Evolutionary conservation across 1,140 invertebrate species (phyloP), one percentile per base, ranked within the genome.

Genomic region (Penaeus japonicus): DNA sequence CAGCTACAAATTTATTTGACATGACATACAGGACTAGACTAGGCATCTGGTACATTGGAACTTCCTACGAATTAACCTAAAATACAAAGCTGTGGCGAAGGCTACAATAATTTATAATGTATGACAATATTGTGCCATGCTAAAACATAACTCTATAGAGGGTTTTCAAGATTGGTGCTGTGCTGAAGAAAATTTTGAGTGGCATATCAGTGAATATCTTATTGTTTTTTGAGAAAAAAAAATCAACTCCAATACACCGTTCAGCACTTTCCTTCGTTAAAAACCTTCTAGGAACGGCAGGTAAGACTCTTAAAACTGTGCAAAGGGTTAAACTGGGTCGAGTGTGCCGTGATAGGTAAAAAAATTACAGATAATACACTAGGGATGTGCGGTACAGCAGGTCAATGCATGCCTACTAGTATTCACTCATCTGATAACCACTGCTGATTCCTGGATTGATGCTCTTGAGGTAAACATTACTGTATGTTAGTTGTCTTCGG

Each of bases 1-100:
- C 54, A 53, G 62, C 85, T 87, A 87, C 85, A 55, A 70, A 87
- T 87, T 87, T 87, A 87, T 87, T 87, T 87, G 55, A 87, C 85
- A 87, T 80, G 77, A 87, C 85, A 87, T 87, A 87, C 85, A 87
- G 85, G 77, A 35, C 85, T 87, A 87, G 35, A 87, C 85, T 87
- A 87, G 22, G 85, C 85, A 77, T 80, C 79, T 87, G 53, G 27
- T 85, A 27, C 70, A 35, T 87, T 57, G 77, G 70, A 70, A 87
- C 77, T 80, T 80, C 77, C 85, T 81, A 87, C 75, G 70, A 87
- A 47, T 18, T 70, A 70, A 80, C 77, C 70, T 24, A 84, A 84
- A 84, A 70, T 84, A 84, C 81, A 84, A 47, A 70, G 32, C 81
- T 84, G 32, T 70, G 81, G 57, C 81, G 70, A 70, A 47, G 32